Percentiles rank a stretch among this genome's conserved stretches.
These are phyloP conservation scores for Eulemur mongoz DNA, from an alignment of 2,797 vertebrate species.

Conservation along the genomic window DNA sequence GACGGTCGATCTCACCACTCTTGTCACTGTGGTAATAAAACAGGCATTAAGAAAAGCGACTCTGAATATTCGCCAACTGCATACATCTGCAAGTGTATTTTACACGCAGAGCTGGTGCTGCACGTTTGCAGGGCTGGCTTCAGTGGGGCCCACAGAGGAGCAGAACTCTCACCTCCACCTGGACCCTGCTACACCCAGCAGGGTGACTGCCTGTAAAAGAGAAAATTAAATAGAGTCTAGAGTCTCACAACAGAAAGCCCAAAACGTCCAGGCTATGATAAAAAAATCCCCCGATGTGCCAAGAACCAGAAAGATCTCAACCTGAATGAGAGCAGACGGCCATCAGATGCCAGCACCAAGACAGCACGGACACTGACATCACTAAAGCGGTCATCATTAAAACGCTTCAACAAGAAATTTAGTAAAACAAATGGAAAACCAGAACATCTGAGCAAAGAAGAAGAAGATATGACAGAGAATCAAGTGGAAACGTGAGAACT, in stretches of 20 bases:
- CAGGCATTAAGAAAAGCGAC: background rate
- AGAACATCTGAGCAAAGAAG: background rate
- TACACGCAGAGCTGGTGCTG: accelerated
- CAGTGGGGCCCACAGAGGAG: background rate
- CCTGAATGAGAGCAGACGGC: too few species aligned
- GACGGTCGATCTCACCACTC: constrained; percentile 80
- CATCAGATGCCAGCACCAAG: accelerated
- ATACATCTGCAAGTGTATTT: background rate
- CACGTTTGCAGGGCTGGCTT: background rate
- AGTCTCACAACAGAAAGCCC: background rate
- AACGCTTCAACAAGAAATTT: background rate
- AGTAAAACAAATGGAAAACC: background rate
- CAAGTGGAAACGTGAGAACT: background rate
- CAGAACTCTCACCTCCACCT: background rate
- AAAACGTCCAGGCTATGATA: background rate
- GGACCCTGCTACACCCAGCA: background rate
- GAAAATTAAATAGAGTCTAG: too few species aligned
- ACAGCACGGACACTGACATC: background rate
- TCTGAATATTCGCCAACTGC: accelerated
- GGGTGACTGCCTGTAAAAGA: background rate
- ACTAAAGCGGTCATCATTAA: background rate
- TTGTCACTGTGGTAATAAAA: constrained; percentile 78
- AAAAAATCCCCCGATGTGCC: background rate
- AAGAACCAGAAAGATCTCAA: background rate
- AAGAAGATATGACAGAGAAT: background rate